Percentiles rank a stretch among this genome's conserved stretches.
These are phyloP conservation scores for Triops cancriformis DNA, from an alignment of 1,140 invertebrate species.

Conservation along the genomic window DNA sequence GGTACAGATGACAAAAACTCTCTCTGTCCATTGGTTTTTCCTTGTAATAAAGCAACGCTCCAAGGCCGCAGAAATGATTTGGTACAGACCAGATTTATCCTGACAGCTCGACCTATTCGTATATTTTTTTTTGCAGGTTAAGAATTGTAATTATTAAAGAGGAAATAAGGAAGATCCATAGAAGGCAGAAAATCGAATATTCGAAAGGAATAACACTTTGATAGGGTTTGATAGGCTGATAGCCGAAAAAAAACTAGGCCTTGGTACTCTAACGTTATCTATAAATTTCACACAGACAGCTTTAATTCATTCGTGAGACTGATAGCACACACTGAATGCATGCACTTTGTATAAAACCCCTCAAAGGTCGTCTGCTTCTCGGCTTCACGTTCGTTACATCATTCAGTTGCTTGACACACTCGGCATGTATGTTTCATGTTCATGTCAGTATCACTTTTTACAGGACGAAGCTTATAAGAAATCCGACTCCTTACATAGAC, in stretches of 20 bases:
- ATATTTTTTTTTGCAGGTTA: no score
- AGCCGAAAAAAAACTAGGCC: not conserved
- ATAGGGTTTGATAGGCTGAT: not conserved
- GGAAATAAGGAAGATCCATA: no score
- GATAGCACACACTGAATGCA: not conserved
- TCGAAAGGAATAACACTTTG: not conserved
- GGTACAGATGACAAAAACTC: no score
- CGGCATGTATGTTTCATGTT: not conserved
- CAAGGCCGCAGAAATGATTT: no score
- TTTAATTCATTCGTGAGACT: not conserved
- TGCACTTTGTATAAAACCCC: not conserved
- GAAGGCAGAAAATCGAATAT: no score
- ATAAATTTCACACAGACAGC: not conserved
- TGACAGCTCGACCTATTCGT: no score
- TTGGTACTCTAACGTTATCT: not conserved
- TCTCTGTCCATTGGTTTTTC: no score
- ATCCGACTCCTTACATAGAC: not conserved
- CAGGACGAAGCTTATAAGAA: not conserved
- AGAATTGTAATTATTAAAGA: no score
- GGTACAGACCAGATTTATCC: no score
- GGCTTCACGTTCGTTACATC: not conserved
- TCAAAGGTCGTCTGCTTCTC: not conserved
- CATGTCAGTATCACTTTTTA: not conserved
- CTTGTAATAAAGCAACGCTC: no score
- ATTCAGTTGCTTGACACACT: not conserved